These are phyloP conservation scores for Strix occidentalis DNA, from an alignment of 2,797 vertebrate genomes.

Conservation along the genomic window DNA sequence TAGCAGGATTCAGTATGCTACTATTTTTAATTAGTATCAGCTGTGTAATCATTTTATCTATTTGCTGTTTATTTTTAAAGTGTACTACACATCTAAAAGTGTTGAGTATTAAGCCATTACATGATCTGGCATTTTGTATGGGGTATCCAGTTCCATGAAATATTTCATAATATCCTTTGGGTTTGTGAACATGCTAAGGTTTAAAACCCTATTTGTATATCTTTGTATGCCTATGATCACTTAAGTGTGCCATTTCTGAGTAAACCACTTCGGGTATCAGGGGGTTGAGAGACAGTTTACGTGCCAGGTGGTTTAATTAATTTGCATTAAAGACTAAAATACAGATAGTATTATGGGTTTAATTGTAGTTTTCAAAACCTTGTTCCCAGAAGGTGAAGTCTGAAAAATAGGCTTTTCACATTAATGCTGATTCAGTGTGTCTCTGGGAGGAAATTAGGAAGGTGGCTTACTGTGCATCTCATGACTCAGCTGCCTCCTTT, in stretches of 20 bases:
- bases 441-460: neutral
- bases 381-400: neutral
- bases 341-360: neutral
- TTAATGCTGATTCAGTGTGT: neutral
- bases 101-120: neutral
- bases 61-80: neutral
- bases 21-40: neutral
- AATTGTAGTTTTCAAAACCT: neutral
- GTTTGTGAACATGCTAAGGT: neutral
- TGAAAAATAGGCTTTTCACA: neutral
- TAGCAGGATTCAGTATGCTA: neutral
- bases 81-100: neutral
- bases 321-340: neutral
- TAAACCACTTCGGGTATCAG: neutral
- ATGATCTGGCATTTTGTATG: neutral
- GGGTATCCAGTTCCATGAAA: neutral
- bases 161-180: neutral
- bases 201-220: neutral
- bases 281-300: neutral
- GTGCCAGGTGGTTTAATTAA: neutral
- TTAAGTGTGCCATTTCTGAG: neutral
- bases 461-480: neutral
- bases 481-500: neutral
- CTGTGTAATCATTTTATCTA: neutral
- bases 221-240: neutral